Evolutionary conservation across 2,888 invertebrate species (phyloP), one percentile per base, ranked within the genome.

Genomic region (Heliconius erato): DNA sequence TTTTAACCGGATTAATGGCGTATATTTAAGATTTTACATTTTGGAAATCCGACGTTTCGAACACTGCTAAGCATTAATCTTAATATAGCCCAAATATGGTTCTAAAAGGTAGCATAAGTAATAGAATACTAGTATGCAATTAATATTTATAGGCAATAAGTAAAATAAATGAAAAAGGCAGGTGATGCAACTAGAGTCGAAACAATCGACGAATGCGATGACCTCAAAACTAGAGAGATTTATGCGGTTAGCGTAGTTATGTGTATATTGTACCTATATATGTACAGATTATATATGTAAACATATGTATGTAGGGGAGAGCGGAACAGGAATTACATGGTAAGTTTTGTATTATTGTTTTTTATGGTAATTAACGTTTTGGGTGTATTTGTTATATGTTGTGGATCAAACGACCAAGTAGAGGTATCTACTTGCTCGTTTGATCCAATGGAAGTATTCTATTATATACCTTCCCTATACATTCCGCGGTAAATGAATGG

Each of bases 141-240:
- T 76, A 40, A 40, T 63, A 26, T 76, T n/a, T 35, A 40, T 35
- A 63, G n/a, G 35, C n/a, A 76, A 76, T 76, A 76, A 76, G n/a
- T 32, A 59, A 59, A 32, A n/a, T 76, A 76, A 76, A 76, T 63
- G 59, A 76, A 76, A 76, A 74, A 16, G 54, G 35, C 12, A 67
- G 44, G 35, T 81, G 59, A 69, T 44, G 77, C 32, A 80, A 80
- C 44, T 74, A 49, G 74, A 40, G 63, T 54, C 67, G 81, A 79
- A 79, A 80, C 83, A 79, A 80, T 80, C 79, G 80, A 80, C 80
- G 78, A 83, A 84, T 84, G 82, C 81, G 79, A 72, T 84, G 85
- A 84, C 85, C 85, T 85, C 85, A 84, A 85, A 82, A 81, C 79
- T 28, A 69, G 82, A 81, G 84, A 85, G 82, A 85, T 85, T 82